Percentiles rank a stretch among this genome's conserved stretches.
Conservation (phyloP, 1,140 invertebrate species). For the Odontomachus brunneus region DNA sequence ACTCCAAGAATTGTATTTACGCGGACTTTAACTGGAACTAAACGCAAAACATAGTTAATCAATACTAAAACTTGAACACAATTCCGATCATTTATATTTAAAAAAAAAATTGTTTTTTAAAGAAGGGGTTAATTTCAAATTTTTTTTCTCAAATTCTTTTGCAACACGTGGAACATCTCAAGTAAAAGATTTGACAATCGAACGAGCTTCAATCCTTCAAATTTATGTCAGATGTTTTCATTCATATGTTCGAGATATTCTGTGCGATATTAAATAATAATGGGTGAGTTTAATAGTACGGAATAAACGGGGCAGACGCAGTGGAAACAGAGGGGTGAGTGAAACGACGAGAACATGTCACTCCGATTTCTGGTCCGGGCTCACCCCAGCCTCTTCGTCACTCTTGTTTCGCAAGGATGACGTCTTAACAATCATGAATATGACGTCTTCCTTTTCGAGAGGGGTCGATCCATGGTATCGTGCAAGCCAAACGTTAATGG, state of each 20-base stretch:
- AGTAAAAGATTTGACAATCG: no score
- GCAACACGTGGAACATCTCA: no score
- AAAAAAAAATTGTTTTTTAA: no score
- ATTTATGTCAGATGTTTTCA: not conserved
- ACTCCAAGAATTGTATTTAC: no score
- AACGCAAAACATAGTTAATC: no score
- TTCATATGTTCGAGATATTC: slow-evolving; percentile 9
- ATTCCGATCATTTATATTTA: no score
- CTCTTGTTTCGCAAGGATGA: slow-evolving; percentile 74
- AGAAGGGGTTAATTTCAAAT: no score
- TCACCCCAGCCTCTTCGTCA: slow-evolving; percentile 63
- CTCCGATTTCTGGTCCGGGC: slow-evolving; percentile 34
- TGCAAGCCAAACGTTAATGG: slow-evolving; percentile 62
- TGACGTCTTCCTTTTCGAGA: slow-evolving; percentile 73
- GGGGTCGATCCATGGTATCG: slow-evolving; percentile 68
- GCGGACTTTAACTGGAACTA: no score
- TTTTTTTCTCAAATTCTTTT: no score
- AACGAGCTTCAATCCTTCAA: not conserved
- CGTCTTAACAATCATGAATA: slow-evolving; percentile 80
- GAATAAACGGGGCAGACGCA: slow-evolving; percentile 69
- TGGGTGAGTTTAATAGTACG: slow-evolving; percentile 78
- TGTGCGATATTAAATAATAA: slow-evolving; percentile 70
- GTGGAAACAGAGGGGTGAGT: slow-evolving; percentile 46
- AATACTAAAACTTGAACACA: no score
- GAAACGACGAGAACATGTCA: slow-evolving; percentile 41